Evolutionary conservation across 2,797 vertebrate genomes (phyloP).

Genomic region (Rousettus madagascariensis): DNA sequence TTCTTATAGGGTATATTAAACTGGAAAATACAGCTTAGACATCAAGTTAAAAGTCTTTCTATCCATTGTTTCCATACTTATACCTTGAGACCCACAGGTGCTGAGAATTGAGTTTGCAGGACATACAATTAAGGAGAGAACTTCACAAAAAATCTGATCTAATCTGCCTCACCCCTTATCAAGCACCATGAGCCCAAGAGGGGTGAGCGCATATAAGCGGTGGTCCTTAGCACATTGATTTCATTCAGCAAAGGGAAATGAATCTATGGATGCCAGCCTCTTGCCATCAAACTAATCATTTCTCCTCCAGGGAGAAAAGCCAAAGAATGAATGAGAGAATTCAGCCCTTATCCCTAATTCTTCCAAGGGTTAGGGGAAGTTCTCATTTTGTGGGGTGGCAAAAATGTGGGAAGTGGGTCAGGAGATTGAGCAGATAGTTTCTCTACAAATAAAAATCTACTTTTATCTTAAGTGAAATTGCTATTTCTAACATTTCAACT

Average conservation of each 20-base stretch:
- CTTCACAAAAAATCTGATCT: not conserved
- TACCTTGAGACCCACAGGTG: not conserved
- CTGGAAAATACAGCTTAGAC: not conserved
- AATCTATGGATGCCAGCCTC: not conserved
- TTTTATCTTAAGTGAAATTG: slow-evolving; percentile 20
- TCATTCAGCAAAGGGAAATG: not conserved
- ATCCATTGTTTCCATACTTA: not conserved
- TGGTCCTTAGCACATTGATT: not conserved
- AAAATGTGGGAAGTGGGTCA: not conserved
- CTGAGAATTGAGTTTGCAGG: not conserved
- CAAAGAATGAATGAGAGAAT: not conserved
- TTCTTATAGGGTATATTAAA: not conserved
- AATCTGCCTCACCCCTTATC: not conserved
- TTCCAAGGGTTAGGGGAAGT: not conserved
- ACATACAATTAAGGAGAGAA: not conserved
- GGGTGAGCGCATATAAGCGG: not conserved
- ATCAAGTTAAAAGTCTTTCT: not conserved
- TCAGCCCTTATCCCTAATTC: not conserved
- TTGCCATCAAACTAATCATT: not conserved
- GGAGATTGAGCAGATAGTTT: not conserved
- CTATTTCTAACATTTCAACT: slow-evolving; percentile 25
- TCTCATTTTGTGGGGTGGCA: slow-evolving; percentile 14
- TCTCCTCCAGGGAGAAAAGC: not conserved
- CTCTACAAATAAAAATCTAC: not conserved
- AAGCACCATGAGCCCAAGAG: not conserved